phyloP scores from a whole-genome alignment of 2,888 invertebrate genomes.

The Dasysyrphus albostriatus region DNA sequence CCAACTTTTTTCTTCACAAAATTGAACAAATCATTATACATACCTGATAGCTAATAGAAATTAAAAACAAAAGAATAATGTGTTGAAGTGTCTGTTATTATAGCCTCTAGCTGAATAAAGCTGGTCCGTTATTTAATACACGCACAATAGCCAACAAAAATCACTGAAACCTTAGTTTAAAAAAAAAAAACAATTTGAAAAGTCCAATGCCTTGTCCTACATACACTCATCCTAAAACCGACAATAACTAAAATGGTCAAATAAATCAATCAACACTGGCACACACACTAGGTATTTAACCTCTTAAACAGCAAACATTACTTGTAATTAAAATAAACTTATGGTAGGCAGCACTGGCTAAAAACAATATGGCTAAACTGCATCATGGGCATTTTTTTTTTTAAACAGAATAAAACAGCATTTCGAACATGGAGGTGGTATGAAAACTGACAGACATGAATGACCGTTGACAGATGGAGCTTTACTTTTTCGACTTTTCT shows the following conservation, averaged over 20 bases:
- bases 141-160: background rate
- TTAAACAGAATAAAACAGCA: conserved; percentile 3
- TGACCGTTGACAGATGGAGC: conserved; percentile 40
- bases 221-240: background rate
- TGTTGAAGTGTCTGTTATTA: too few relatives aligned
- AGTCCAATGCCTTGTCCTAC: conserved; percentile 15
- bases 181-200: background rate
- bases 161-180: background rate
- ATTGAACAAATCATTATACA: too few relatives aligned
- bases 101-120: too few relatives aligned
- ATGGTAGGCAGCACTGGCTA: conserved; percentile 33
- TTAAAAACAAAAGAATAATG: too few relatives aligned
- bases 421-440: conserved; percentile 19
- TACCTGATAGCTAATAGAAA: too few relatives aligned
- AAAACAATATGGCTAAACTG: conserved; percentile 27
- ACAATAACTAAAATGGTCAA: conserved; percentile 28
- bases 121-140: too few relatives aligned
- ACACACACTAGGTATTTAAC: background rate
- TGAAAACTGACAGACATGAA: conserved; percentile 28
- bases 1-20: too few relatives aligned
- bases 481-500: conserved; percentile 4
- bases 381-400: background rate
- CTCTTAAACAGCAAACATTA: conserved; percentile 31
- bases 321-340: conserved; percentile 54
- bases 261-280: conserved; percentile 49